phyloP scores from a whole-genome alignment of 2,888 invertebrate genomes.

The Syrphus vitripennis region DNA sequence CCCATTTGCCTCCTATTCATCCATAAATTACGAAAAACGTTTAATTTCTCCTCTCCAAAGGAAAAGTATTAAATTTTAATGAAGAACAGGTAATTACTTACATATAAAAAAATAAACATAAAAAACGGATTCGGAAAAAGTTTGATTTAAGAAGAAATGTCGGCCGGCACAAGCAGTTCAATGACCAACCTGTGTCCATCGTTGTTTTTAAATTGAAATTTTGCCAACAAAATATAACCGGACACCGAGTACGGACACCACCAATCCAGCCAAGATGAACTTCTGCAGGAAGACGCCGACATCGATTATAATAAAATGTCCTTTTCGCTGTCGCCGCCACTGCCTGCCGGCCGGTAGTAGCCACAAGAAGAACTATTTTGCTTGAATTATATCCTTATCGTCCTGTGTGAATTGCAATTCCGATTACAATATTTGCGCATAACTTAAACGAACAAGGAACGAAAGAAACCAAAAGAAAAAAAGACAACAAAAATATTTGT shows the following conservation, averaged over 20 bases:
- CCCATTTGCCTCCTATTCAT: constrained; percentile 29
- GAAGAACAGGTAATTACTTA: constrained; percentile 48
- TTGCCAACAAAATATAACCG: constrained; percentile 46
- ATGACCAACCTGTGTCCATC: constrained; percentile 23
- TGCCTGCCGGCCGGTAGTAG: too few species aligned
- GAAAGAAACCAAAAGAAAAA: background rate
- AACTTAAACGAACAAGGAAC: constrained; percentile 13
- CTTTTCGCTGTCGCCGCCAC: constrained; percentile 53
- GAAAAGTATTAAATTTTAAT: constrained; percentile 44
- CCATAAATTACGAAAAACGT: constrained; percentile 58
- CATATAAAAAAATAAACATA: constrained; percentile 1
- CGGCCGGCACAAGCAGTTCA: constrained; percentile 14
- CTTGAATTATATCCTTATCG: constrained; percentile 41
- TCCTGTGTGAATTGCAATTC: constrained; percentile 51
- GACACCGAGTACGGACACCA: background rate
- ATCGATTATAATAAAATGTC: constrained; percentile 57
- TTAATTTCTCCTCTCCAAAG: constrained; percentile 54
- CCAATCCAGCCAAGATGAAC: constrained; percentile 7
- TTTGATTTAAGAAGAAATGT: background rate
- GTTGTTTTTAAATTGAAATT: constrained; percentile 41
- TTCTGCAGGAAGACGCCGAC: background rate
- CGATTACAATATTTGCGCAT: constrained; percentile 61
- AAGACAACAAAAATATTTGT: constrained; percentile 22
- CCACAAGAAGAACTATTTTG: constrained; percentile 42
- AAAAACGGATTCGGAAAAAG: background rate